phyloP scores from a whole-genome alignment of 2,888 invertebrate species.

The Adelognathus sp. region DNA sequence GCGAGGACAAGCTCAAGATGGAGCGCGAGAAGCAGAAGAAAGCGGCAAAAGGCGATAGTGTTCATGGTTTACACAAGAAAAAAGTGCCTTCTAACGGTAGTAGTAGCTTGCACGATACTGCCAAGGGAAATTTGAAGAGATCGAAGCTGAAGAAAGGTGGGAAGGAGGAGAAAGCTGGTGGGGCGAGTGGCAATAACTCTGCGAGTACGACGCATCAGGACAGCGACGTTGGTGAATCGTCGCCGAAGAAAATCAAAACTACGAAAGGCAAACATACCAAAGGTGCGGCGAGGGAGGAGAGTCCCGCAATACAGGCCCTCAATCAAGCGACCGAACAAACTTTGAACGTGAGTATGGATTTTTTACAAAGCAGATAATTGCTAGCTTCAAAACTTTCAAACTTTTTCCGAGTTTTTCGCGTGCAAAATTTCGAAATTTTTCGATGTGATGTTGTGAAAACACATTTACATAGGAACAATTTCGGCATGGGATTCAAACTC shows the following conservation, averaged over 20 bases:
- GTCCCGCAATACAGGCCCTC: constrained; percentile 86
- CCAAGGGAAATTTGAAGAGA: constrained; percentile 73
- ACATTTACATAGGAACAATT: too few relatives aligned
- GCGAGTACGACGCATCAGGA: constrained; percentile 66
- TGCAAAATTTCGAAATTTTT: too few relatives aligned
- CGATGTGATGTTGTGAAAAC: too few relatives aligned
- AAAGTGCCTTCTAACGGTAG: constrained; percentile 81
- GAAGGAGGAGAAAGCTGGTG: constrained; percentile 70
- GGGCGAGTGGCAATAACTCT: constrained; percentile 12
- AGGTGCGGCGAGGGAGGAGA: constrained; percentile 75
- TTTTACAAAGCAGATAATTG: too few relatives aligned
- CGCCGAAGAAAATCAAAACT: constrained; percentile 72
- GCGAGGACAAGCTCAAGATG: constrained; percentile 76
- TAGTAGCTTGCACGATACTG: constrained; percentile 73
- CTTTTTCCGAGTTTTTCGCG: too few relatives aligned
- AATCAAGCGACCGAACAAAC: constrained; percentile 89
- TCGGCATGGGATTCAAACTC: too few relatives aligned
- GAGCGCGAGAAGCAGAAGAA: constrained; percentile 76
- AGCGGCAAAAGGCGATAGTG: constrained; percentile 68
- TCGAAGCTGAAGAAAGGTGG: constrained; percentile 72
- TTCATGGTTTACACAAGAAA: constrained; percentile 73
- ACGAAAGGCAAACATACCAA: constrained; percentile 71
- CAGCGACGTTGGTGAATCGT: constrained; percentile 65
- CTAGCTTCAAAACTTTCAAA: too few relatives aligned
- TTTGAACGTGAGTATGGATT: constrained; percentile 72